Percentiles rank a stretch among this genome's conserved stretches.
phyloP scores from a whole-genome alignment of 2,888 invertebrate genomes.

The Agrilus biguttatus region DNA sequence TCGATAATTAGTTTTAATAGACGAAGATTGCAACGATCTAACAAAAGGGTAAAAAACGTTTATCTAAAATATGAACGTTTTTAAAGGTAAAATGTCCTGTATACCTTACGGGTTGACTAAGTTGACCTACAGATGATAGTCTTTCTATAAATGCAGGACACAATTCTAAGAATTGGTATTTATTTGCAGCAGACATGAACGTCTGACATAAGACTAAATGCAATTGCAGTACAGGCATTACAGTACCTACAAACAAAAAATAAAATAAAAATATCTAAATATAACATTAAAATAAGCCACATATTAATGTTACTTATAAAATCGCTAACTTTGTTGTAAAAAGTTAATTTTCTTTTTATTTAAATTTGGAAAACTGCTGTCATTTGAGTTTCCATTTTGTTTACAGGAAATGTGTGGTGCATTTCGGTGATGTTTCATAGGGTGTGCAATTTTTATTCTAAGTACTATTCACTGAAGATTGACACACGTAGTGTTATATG shows the following conservation, averaged over 20 bases:
- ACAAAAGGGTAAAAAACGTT: slow-evolving; percentile 2
- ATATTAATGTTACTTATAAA: neutral
- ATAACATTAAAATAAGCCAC: neutral
- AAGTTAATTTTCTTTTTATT: neutral
- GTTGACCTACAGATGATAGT: slow-evolving; percentile 47
- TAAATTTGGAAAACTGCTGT: neutral
- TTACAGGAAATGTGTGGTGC: neutral
- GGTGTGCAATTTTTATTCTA: too few relatives aligned
- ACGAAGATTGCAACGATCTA: slow-evolving; percentile 39
- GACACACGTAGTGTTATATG: too few relatives aligned
- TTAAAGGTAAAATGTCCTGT: slow-evolving; percentile 1
- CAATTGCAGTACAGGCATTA: slow-evolving; percentile 52
- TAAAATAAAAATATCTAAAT: neutral
- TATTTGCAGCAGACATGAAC: slow-evolving; percentile 55
- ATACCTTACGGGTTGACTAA: slow-evolving; percentile 44
- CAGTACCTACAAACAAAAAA: slow-evolving; percentile 33
- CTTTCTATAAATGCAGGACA: slow-evolving; percentile 53
- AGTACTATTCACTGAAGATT: too few relatives aligned
- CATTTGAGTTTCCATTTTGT: neutral
- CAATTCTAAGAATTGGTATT: slow-evolving; percentile 58
- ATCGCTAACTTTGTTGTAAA: neutral
- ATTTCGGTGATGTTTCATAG: neutral
- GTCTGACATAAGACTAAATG: slow-evolving; percentile 56
- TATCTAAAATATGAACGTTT: neutral
- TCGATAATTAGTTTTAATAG: slow-evolving; percentile 42